Percentiles rank a stretch among this genome's conserved stretches.
These are phyloP conservation scores for Trematomus bernacchii DNA, from an alignment of 2,797 vertebrate genomes.

Conservation along the genomic window DNA sequence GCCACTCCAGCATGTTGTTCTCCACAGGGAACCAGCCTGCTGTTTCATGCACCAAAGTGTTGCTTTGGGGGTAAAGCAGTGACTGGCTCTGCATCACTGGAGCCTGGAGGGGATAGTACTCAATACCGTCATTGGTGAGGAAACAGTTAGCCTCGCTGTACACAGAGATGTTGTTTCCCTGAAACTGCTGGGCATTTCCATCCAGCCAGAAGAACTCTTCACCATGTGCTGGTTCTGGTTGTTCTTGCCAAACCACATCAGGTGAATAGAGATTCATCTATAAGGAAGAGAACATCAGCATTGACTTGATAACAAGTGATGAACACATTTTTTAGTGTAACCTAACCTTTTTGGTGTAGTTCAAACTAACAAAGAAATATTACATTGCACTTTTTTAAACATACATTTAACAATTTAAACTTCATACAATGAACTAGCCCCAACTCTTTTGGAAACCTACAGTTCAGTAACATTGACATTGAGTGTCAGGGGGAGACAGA, in stretches of 20 bases:
- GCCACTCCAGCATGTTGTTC: background rate
- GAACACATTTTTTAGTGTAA: background rate
- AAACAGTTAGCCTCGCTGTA: background rate
- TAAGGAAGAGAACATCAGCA: background rate
- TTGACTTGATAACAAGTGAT: background rate
- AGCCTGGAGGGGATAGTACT: background rate
- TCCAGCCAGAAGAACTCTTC: background rate
- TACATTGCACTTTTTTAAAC: no score
- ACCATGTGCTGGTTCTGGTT: background rate
- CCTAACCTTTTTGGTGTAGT: background rate
- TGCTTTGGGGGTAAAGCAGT: background rate
- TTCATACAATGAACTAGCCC: background rate
- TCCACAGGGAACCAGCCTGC: background rate
- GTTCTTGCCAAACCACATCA: background rate
- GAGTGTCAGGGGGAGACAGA: no score
- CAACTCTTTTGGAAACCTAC: background rate
- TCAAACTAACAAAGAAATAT: no score
- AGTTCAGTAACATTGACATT: background rate
- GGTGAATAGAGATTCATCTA: background rate
- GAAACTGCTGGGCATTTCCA: background rate
- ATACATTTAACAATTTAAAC: no score
- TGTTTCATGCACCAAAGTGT: no score
- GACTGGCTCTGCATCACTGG: background rate
- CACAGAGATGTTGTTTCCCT: background rate
- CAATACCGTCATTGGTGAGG: background rate